These are phyloP conservation scores for Dromiciops gliroides DNA, from an alignment of 2,113 vertebrate species.

Conservation along the genomic window DNA sequence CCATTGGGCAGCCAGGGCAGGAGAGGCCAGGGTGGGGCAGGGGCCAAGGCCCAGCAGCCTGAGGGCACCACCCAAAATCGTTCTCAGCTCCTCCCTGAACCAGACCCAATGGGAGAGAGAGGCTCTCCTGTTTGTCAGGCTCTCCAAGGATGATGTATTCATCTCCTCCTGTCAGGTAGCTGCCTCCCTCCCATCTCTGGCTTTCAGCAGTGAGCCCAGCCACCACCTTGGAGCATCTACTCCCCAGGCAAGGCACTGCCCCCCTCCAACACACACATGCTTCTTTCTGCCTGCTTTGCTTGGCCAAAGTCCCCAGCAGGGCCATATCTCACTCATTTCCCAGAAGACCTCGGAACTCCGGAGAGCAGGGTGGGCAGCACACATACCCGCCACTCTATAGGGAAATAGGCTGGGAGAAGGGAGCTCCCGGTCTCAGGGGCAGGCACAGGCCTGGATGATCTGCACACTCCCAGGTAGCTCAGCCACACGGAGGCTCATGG, in stretches of 20 bases:
- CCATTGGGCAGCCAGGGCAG: slow-evolving; percentile 53
- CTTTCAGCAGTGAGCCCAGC: not conserved
- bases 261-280: not conserved
- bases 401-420: not conserved
- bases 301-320: not conserved
- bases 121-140: slow-evolving; percentile 11
- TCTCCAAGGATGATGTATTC: slow-evolving; percentile 29
- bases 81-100: slow-evolving; percentile 44
- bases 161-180: not conserved
- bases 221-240: not conserved
- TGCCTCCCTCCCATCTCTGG: not conserved
- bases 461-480: not conserved
- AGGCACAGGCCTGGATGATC: not conserved
- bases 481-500: slow-evolving; percentile 1
- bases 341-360: not conserved
- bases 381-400: not conserved
- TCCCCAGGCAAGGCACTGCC: not conserved
- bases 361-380: too few relatives aligned
- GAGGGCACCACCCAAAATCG: slow-evolving; percentile 44
- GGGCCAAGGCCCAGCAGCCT: slow-evolving; percentile 16
- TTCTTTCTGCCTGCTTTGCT: not conserved
- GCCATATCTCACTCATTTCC: not conserved
- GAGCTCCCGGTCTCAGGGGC: not conserved
- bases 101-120: not conserved
- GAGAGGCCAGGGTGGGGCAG: slow-evolving; percentile 50